Conservation (phyloP, 2,113 vertebrate genomes). For the Antechinus flavipes region DNA sequence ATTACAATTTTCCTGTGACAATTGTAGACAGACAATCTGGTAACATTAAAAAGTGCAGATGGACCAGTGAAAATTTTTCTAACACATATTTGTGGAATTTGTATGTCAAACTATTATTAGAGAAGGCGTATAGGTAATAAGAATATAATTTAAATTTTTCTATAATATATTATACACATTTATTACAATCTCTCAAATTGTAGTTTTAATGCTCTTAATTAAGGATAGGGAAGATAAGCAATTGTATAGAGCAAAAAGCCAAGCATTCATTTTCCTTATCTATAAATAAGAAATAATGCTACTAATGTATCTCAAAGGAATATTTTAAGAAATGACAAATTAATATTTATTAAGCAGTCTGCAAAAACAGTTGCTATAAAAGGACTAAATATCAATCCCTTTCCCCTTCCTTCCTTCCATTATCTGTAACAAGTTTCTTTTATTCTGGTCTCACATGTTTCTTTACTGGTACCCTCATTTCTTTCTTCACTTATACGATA, state of each 20-base stretch:
- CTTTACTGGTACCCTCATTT: not conserved
- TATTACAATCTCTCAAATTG: not conserved
- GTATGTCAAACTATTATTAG: conserved; percentile 30
- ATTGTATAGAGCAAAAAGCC: not conserved
- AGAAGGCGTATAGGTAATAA: not conserved
- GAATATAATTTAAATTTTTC: not conserved
- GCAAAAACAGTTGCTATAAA: not conserved
- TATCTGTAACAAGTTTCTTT: not conserved
- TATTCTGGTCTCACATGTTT: not conserved
- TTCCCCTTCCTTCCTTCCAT: not conserved
- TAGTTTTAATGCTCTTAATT: not conserved
- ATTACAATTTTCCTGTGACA: not conserved
- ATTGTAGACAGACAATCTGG: not conserved
- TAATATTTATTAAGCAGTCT: not conserved
- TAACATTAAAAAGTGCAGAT: not conserved
- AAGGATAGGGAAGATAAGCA: not conserved
- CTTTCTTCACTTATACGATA: not conserved
- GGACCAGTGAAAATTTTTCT: not conserved
- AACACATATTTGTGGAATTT: not conserved
- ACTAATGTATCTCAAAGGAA: not conserved
- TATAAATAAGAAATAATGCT: conserved; percentile 16
- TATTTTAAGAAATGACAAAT: not conserved
- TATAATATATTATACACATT: conserved; percentile 12
- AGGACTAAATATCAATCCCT: not conserved
- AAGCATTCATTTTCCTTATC: conserved; percentile 4